Evolutionary conservation across 1,140 invertebrate species (phyloP), one percentile per base, ranked within the genome.

Genomic region (Drosophila repletoides): DNA sequence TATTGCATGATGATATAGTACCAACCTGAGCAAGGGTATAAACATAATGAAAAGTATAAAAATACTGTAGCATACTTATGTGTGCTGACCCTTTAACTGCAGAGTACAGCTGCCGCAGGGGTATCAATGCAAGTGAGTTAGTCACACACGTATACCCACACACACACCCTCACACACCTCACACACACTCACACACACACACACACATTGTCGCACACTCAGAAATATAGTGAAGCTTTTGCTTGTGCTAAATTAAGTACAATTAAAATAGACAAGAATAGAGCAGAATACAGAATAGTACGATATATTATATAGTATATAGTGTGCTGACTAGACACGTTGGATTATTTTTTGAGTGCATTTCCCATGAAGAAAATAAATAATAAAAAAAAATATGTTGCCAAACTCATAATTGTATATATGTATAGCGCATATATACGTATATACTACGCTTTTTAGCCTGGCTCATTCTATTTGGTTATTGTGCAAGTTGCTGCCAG

Each of bases 221-320:
- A 46, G 5, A 33, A 10, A 15, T 40, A 19, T 5, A 41, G 21
- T 19, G 10, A 40, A 15, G 40, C 40, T 46, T 52, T 52, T 53
- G 67, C 41, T 48, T 67, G 77, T 65, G 56, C 46, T 66, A 48
- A 75, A 72, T 81, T 71, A 63, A 55, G 66, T 86, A 68, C 80
- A 84, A 72, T 84, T 79, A 79, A 75, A 67, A 81, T 71, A 58
- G 51, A 71, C 59, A 24, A 28, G 28, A 26, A 48, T 9, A 17
- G 38, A 55, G 26, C 26, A 55, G 19, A 43, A n/a, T 31, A 40
- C 19, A 65, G 61, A 40, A 12, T 26, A 40, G 45, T 49, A 58
- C 46, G 51, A 55, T 79, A 61, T 55, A 51, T 29, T 34, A 34
- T 21, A 43, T 63, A 45, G 15, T 43, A 28, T 48, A 28, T 48